A percentile compares a stretch with the other conserved stretches of the same genome.
These are phyloP conservation scores for Pachyrhynchus sulphureomaculatus DNA, from an alignment of 1,140 invertebrate genomes.

Conservation along the genomic window DNA sequence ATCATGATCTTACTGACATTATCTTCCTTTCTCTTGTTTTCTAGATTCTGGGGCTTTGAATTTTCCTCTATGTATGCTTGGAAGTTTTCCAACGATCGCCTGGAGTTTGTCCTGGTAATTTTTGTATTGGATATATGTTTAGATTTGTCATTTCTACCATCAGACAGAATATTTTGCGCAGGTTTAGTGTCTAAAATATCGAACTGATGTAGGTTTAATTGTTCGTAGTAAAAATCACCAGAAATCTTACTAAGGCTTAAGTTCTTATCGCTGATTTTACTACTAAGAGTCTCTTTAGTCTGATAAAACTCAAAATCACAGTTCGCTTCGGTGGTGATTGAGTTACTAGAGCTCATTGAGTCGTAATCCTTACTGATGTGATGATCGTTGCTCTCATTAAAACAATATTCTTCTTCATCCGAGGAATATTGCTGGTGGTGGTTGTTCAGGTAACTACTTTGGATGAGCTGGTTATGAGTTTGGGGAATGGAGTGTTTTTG, in stretches of 20 bases:
- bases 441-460: constrained; percentile 1
- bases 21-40: constrained; percentile 8
- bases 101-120: constrained; percentile 46
- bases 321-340: constrained; percentile 66
- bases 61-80: constrained; percentile 41
- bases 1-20: constrained; percentile 26
- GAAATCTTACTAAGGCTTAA: not conserved
- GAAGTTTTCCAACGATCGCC: constrained; percentile 47
- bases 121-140: constrained; percentile 30
- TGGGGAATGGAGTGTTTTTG: not conserved
- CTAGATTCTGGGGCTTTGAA: not conserved
- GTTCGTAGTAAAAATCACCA: not conserved
- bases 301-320: constrained; percentile 68
- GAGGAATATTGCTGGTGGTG: constrained; percentile 35
- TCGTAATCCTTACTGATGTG: constrained; percentile 50
- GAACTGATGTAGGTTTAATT: not conserved
- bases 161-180: not conserved
- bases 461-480: not conserved
- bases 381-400: constrained; percentile 53
- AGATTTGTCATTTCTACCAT: not conserved
- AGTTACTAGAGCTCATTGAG: constrained; percentile 58
- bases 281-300: constrained; percentile 38
- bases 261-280: constrained; percentile 26
- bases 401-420: constrained; percentile 54
- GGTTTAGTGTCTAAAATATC: not conserved